Conservation (phyloP, 1,140 invertebrate genomes). For the Dufourea novaeangliae region DNA sequence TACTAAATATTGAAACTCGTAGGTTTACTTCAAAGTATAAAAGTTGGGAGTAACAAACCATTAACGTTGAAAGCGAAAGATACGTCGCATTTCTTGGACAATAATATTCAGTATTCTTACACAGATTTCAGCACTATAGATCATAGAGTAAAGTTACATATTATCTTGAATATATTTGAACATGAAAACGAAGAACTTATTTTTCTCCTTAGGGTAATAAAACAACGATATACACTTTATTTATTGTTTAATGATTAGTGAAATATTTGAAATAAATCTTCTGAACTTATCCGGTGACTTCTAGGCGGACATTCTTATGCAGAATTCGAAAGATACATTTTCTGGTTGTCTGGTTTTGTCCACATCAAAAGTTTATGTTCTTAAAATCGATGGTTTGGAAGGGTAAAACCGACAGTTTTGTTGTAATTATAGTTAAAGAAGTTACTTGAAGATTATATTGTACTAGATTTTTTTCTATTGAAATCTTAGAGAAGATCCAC, state of each 20-base stretch:
- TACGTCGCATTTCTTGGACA: slow-evolving; percentile 57
- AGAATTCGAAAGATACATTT: slow-evolving; percentile 67
- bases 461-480: neutral
- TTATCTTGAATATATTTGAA: slow-evolving; percentile 83
- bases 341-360: slow-evolving; percentile 83
- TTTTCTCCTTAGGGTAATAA: slow-evolving; percentile 80
- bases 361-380: slow-evolving; percentile 82
- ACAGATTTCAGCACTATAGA: slow-evolving; percentile 82
- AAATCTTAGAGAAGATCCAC: slow-evolving; percentile 74
- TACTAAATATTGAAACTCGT: slow-evolving; percentile 13
- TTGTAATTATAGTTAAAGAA: neutral
- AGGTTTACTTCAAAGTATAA: slow-evolving; percentile 79
- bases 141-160: slow-evolving; percentile 83
- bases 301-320: slow-evolving; percentile 79
- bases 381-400: slow-evolving; percentile 80
- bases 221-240: neutral
- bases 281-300: neutral
- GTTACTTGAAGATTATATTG: neutral
- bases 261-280: neutral
- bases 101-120: slow-evolving; percentile 82
- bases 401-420: slow-evolving; percentile 69
- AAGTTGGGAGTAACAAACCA: slow-evolving; percentile 69
- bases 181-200: slow-evolving; percentile 82
- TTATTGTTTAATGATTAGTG: neutral
- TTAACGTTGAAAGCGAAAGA: slow-evolving; percentile 66